phyloP scores from a whole-genome alignment of 2,113 vertebrate species.

The Clinocottus analis region DNA sequence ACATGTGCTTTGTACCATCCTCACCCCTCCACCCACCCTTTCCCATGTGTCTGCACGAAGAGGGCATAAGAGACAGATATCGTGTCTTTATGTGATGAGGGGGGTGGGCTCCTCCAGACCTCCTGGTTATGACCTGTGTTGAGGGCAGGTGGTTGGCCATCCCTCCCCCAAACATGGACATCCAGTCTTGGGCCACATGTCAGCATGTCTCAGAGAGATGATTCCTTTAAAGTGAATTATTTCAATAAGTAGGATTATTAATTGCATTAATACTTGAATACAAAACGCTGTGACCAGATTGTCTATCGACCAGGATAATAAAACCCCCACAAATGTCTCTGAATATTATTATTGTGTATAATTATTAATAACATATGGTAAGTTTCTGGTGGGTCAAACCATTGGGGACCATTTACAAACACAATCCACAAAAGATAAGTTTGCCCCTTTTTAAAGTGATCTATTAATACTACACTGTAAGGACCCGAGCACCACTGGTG shows the following conservation, averaged over 20 bases:
- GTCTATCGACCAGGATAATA: not conserved
- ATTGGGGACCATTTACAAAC: not conserved
- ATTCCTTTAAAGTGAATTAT: not conserved
- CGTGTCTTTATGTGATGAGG: conserved; percentile 3
- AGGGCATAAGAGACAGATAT: conserved; percentile 5
- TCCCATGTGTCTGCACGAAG: conserved; percentile 43
- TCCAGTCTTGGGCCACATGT: conserved; percentile 2
- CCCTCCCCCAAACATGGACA: conserved; percentile 6
- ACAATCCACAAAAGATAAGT: not conserved
- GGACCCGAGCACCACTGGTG: not conserved
- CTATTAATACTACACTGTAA: not conserved
- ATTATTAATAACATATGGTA: not conserved
- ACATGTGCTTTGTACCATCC: conserved; percentile 41
- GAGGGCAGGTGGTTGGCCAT: conserved; percentile 58
- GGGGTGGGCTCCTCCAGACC: conserved; percentile 30
- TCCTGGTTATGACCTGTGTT: conserved; percentile 58
- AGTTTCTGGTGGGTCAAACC: not conserved
- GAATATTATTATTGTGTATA: not conserved
- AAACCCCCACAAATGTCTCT: not conserved
- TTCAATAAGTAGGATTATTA: not conserved
- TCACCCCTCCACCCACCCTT: conserved; percentile 16
- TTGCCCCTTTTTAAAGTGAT: not conserved
- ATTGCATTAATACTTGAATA: not conserved
- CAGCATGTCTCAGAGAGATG: not conserved
- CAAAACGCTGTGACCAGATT: not conserved